Percentiles rank a stretch among this genome's conserved stretches.
Evolutionary conservation across 2,797 vertebrate species (phyloP).

Genomic region (Petrocephalus sullivani): DNA sequence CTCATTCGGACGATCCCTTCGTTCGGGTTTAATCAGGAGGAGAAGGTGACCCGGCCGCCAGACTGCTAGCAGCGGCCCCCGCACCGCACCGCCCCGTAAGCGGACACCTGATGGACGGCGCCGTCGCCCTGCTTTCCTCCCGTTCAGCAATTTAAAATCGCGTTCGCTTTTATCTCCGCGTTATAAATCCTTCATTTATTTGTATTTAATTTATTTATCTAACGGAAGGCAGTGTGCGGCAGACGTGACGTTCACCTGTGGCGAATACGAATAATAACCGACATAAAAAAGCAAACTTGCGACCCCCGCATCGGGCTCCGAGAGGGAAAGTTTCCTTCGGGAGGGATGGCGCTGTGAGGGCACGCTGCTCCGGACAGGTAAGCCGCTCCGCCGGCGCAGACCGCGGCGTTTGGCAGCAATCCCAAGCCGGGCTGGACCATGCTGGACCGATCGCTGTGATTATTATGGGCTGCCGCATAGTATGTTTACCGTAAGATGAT

Average conservation of each 20-base stretch:
- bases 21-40: constrained; percentile 32
- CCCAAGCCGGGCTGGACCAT: neutral
- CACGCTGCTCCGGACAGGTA: constrained; percentile 38
- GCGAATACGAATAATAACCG: constrained; percentile 13
- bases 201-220: neutral
- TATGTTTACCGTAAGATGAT: constrained; percentile 25
- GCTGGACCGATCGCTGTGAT: neutral
- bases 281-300: neutral
- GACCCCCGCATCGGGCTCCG: constrained; percentile 5
- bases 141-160: constrained; percentile 2
- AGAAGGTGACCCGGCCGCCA: constrained; percentile 25
- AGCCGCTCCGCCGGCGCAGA: constrained; percentile 24
- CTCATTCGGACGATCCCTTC: constrained; percentile 35
- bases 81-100: constrained; percentile 1
- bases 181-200: neutral
- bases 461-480: neutral
- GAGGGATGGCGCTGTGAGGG: constrained; percentile 34
- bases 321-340: constrained; percentile 44
- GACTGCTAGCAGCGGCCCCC: constrained; percentile 9
- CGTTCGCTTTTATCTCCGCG: neutral
- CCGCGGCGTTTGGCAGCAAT: neutral
- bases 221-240: neutral
- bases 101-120: constrained; percentile 11
- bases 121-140: neutral
- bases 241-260: constrained; percentile 21